phyloP scores from a whole-genome alignment of 2,797 vertebrate genomes.

The Ibycter americanus region DNA sequence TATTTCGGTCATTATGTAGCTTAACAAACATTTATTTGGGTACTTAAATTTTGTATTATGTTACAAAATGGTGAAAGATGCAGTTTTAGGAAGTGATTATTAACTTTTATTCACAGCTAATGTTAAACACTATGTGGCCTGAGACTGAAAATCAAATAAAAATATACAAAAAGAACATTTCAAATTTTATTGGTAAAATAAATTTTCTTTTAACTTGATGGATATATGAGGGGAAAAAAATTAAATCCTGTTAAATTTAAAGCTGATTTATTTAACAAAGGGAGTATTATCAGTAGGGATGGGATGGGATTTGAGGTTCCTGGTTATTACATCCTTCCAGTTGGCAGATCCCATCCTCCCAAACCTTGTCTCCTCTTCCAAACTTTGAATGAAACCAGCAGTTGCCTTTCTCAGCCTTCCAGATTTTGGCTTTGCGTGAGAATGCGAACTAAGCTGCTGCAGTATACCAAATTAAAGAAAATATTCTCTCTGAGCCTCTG shows the following conservation, averaged over 20 bases:
- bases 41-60: not conserved
- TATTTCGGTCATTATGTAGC: not conserved
- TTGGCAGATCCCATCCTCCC: not conserved
- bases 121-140: not conserved
- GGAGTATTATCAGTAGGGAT: not conserved
- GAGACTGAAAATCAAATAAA: not conserved
- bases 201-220: constrained; percentile 19
- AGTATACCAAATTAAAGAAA: not conserved
- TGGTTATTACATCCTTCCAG: not conserved
- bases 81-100: not conserved
- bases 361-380: not conserved
- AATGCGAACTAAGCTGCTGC: not conserved
- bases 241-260: not conserved
- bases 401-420: not conserved
- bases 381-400: not conserved
- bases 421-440: not conserved
- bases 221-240: not conserved
- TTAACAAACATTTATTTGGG: constrained; percentile 16
- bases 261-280: not conserved
- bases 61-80: not conserved
- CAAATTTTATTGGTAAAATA: not conserved
- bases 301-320: not conserved
- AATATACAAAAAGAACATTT: not conserved
- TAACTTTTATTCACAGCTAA: constrained; percentile 1
- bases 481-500: not conserved